Percentiles rank a stretch among this genome's conserved stretches.
phyloP scores from a whole-genome alignment of 1,140 invertebrate genomes.

The Drosophila yakuba region DNA sequence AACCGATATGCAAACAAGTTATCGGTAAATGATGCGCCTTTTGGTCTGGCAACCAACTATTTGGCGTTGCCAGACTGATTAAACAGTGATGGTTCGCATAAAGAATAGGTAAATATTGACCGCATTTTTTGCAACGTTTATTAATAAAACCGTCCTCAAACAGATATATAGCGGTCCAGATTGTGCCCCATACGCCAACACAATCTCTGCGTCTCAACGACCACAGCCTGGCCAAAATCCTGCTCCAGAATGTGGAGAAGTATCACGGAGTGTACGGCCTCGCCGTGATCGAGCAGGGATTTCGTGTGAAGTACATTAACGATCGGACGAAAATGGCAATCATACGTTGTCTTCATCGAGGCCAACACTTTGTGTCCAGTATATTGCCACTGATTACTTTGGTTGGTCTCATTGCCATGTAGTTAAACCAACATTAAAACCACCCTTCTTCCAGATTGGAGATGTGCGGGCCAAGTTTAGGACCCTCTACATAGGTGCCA shows the following conservation, averaged over 20 bases:
- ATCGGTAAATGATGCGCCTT: not conserved
- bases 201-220: slow-evolving; percentile 87
- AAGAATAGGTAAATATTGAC: slow-evolving; percentile 87
- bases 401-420: slow-evolving; percentile 28
- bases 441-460: slow-evolving; percentile 85
- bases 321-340: slow-evolving; percentile 90
- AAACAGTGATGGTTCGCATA: slow-evolving; percentile 87
- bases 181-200: slow-evolving; percentile 84
- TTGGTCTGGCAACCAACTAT: not conserved
- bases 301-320: slow-evolving; percentile 92
- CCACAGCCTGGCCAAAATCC: slow-evolving; percentile 86
- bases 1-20: not conserved
- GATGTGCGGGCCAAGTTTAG: slow-evolving; percentile 87
- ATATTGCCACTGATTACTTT: slow-evolving; percentile 88
- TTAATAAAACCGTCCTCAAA: slow-evolving; percentile 27
- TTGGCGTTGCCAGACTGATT: not conserved
- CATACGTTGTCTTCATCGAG: slow-evolving; percentile 89
- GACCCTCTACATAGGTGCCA: slow-evolving; percentile 90
- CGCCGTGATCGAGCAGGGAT: slow-evolving; percentile 88
- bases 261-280: slow-evolving; percentile 90
- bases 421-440: not conserved
- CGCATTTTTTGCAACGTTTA: not conserved
- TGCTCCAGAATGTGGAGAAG: slow-evolving; percentile 88
- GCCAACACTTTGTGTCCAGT: slow-evolving; percentile 89
- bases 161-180: slow-evolving; percentile 89